Evolutionary conservation across 2,888 invertebrate genomes (phyloP), one percentile per base, ranked within the genome.

Genomic region (Oeneis ivallda): DNA sequence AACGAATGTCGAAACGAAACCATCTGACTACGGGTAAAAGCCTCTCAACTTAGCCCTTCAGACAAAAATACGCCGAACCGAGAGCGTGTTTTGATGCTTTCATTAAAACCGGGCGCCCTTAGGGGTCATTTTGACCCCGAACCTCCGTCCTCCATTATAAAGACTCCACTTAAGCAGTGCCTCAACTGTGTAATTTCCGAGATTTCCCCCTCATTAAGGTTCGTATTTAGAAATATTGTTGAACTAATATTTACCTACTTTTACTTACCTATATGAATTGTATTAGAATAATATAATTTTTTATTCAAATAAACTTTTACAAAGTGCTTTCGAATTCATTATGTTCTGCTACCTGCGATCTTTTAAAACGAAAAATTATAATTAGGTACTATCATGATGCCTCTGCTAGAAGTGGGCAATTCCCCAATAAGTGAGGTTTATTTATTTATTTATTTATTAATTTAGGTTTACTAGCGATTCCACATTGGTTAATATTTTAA

Each of bases 91-190:
- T 72, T 67, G 69, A 69, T 66, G 69, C 65, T 69, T 71, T 75
- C 71, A 73, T 76, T 74, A 74, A 74, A 75, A 72, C 71, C 72
- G 74, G 71, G 67, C 69, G 65, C 67, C 66, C 65, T 57, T 43
- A 71, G 72, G 68, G 72, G 70, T 74, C 70, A 71, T 71, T 73
- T 66, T 58, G 60, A 71, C 74, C 74, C 65, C 72, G 71, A 71
- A 26, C 19, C 49, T 49, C 10, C 10, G 19, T 69, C 71, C 67
- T 49, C 45, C 53, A 54, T 54, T 69, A 50, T 62, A 52, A 63
- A 62, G 66, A 66, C 62, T 62, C 65, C 68, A 61, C 66, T 68
- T 68, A 68, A 43, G 52, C 13, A 43, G 50, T 52, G 61, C 58
- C 63, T 64, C 53, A 65, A 63, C 52, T 58, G 59, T 62, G 47